Evolutionary conservation across 2,888 invertebrate species (phyloP).

Genomic region (Amblyjoppa fuscipennis): DNA sequence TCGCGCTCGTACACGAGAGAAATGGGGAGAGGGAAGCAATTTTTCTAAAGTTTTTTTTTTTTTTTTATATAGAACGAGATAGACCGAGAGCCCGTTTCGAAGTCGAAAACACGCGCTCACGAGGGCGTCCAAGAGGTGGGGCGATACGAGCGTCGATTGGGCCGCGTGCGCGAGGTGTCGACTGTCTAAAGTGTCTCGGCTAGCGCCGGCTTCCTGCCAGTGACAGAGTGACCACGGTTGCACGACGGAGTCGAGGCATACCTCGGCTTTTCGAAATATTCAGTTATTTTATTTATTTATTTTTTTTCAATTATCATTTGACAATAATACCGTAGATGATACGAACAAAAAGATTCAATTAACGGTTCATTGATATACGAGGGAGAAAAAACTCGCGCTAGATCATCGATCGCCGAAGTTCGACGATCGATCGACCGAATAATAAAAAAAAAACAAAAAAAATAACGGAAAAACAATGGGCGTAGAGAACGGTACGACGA

Average conservation of each 20-base stretch:
- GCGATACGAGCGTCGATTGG: conserved; percentile 73
- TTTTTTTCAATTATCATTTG: conserved; percentile 15
- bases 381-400: background rate
- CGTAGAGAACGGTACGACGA: conserved; percentile 76
- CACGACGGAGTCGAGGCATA: conserved; percentile 54
- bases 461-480: conserved; percentile 60
- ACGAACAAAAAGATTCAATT: background rate
- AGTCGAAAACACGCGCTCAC: conserved; percentile 61
- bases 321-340: background rate
- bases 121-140: conserved; percentile 49
- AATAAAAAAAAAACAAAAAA: conserved; percentile 11
- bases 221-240: conserved; percentile 74
- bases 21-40: background rate
- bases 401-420: background rate
- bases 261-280: conserved; percentile 33
- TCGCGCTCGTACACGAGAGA: background rate
- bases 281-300: conserved; percentile 8
- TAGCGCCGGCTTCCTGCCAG: conserved; percentile 76
- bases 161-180: conserved; percentile 75
- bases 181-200: conserved; percentile 78
- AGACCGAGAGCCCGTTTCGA: conserved; percentile 42
- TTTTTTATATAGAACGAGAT: conserved; percentile 1
- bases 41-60: background rate
- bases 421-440: conserved; percentile 6
- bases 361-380: background rate